Evolutionary conservation across 2,113 vertebrate genomes (phyloP).

Genomic region (Callospermophilus lateralis): DNA sequence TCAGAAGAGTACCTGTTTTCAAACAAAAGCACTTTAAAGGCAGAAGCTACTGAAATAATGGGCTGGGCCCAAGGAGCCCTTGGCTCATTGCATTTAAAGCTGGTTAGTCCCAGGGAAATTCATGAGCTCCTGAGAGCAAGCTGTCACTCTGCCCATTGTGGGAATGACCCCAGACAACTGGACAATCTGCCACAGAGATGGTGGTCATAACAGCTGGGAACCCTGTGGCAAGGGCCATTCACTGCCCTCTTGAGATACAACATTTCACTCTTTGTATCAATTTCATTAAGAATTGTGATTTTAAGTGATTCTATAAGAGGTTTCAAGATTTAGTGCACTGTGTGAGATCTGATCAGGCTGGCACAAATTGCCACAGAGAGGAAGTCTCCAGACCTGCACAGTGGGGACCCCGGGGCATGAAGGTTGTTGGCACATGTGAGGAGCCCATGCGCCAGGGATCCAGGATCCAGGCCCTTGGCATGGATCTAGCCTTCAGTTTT

Average conservation of each 20-base stretch:
- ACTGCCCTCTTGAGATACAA: not conserved
- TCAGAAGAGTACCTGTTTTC: not conserved
- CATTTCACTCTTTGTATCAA: not conserved
- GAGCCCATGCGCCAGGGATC: fast-evolving
- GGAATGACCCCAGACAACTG: not conserved
- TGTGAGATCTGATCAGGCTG: not conserved
- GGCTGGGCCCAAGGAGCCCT: not conserved
- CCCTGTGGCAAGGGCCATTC: not conserved
- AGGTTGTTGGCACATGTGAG: not conserved
- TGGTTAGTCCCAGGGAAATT: not conserved
- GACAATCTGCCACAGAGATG: fast-evolving
- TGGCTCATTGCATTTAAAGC: constrained; percentile 27
- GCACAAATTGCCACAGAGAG: not conserved
- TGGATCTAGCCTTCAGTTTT: not conserved
- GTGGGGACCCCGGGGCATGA: fast-evolving
- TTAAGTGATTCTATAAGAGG: not conserved
- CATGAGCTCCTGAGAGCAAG: not conserved
- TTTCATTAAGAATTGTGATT: not conserved
- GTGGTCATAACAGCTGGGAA: fast-evolving
- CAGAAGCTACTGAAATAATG: not conserved
- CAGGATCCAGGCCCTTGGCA: not conserved
- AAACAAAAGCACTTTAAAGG: constrained; percentile 14
- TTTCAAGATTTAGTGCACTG: not conserved
- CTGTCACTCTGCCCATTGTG: not conserved
- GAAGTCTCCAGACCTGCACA: no score